Evolutionary conservation across 2,797 vertebrate species (phyloP), one percentile per base, ranked within the genome.

Genomic region (Chromobotia macracanthus): DNA sequence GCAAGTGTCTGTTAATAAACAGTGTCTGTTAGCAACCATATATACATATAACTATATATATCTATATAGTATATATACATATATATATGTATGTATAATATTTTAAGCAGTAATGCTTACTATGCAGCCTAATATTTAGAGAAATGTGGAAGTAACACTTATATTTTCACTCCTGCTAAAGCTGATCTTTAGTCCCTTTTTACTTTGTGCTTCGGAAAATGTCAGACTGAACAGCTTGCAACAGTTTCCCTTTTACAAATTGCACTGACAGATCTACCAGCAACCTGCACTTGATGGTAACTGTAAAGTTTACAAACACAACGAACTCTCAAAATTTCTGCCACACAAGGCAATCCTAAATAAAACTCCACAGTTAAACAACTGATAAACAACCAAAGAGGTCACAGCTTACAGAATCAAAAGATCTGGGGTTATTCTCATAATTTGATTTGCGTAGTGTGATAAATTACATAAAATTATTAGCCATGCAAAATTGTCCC

Each of bases 401-500:
- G 3, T 48, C 46, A 13, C 46, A 38, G 35, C 10, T 48, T 48
- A n/a, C n/a, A n/a, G n/a, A n/a, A n/a, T n/a, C n/a, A 48, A 38
- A 38, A 38, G 35, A 38, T 38, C 35, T 38, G 35, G 11, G 0
- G 8, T 15, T 48, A 7, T 15, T 48, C 10, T 15, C 13, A 11
- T 48, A 5, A 15, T n/a, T n/a, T 13, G 1, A 58, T 41, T 19
- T 8, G 9, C 48, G 51, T 69, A 77, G 65, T 58, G 55, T 69
- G 25, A 69, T 16, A 68, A 69, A 63, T 46, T 58, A 60, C 25
- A n/a, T n/a, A 16, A 53, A 53, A 71, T 18, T 18, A 55, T 21
- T 16, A 81, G 63, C 21, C 67, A 53, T 56, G 56, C 72, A 72
- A 58, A 44, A 19, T 35, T 3, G 2, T 72, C 68, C 60, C 51